phyloP scores from a whole-genome alignment of 2,888 invertebrate genomes.

The Drosophila limbata region DNA sequence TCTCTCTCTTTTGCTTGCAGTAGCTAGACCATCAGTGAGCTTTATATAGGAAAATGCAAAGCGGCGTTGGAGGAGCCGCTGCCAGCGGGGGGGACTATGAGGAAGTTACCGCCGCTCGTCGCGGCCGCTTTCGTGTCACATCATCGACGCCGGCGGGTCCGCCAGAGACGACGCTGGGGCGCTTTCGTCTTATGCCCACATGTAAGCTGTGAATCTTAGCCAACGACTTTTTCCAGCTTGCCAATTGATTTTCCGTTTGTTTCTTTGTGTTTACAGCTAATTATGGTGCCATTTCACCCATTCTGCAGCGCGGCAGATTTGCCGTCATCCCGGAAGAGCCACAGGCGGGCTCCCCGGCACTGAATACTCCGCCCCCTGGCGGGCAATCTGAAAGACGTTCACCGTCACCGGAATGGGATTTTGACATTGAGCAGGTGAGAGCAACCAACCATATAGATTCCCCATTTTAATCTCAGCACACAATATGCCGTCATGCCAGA shows the following conservation, averaged over 20 bases:
- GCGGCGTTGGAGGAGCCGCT: conserved; percentile 62
- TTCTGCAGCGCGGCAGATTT: conserved; percentile 85
- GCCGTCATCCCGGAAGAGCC: conserved; percentile 86
- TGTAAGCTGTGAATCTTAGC: conserved; percentile 71
- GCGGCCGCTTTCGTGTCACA: conserved; percentile 87
- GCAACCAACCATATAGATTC: conserved; percentile 33
- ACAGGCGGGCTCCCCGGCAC: conserved; percentile 83
- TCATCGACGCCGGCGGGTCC: conserved; percentile 84
- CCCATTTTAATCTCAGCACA: conserved; percentile 11
- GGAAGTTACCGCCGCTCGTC: conserved; percentile 84
- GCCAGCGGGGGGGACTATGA: conserved; percentile 82
- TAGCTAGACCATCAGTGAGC: conserved; percentile 25
- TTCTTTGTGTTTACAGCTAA: conserved; percentile 73
- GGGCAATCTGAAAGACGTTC: conserved; percentile 74
- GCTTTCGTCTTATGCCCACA: conserved; percentile 85
- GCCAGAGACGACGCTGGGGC: conserved; percentile 85
- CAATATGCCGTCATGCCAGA: conserved; percentile 43
- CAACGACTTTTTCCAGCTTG: not conserved
- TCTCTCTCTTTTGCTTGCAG: conserved; percentile 31
- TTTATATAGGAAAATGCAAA: conserved; percentile 57
- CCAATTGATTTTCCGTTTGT: not conserved
- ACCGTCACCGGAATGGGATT: conserved; percentile 86
- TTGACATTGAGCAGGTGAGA: conserved; percentile 85
- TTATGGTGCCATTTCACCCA: conserved; percentile 85
- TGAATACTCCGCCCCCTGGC: conserved; percentile 77